A percentile compares a stretch with the other conserved stretches of the same genome.
Evolutionary conservation across 2,797 vertebrate genomes (phyloP).

Genomic region (Danio choprae): DNA sequence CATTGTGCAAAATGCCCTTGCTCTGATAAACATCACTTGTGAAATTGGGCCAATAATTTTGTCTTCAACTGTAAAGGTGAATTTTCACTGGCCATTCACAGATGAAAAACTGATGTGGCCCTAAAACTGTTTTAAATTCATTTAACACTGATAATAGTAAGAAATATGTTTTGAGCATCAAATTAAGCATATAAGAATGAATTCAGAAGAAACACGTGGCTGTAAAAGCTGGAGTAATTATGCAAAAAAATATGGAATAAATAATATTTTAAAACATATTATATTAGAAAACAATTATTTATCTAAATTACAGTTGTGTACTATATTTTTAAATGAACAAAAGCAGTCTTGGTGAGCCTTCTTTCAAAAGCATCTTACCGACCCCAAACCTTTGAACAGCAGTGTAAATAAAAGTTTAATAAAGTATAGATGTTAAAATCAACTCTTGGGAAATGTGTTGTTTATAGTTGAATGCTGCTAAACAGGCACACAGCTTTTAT

Average conservation of each 20-base stretch:
- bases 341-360: background rate
- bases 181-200: background rate
- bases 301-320: background rate
- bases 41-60: too few relatives aligned
- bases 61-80: too few relatives aligned
- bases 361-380: background rate
- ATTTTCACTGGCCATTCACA: too few relatives aligned
- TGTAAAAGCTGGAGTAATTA: background rate
- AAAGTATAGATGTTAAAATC: background rate
- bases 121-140: too few relatives aligned
- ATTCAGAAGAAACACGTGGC: background rate
- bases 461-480: background rate
- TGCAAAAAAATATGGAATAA: background rate
- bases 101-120: too few relatives aligned
- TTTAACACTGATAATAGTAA: background rate
- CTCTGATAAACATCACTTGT: too few relatives aligned
- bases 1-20: too few relatives aligned
- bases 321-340: background rate
- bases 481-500: background rate
- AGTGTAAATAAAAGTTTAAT: background rate
- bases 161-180: background rate
- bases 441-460: background rate
- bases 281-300: background rate
- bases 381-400: background rate
- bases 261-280: background rate